Base-by-base conservation (phyloP, 2,113 vertebrate species). In the Sinocyclocheilus rhinocerous region DNA sequence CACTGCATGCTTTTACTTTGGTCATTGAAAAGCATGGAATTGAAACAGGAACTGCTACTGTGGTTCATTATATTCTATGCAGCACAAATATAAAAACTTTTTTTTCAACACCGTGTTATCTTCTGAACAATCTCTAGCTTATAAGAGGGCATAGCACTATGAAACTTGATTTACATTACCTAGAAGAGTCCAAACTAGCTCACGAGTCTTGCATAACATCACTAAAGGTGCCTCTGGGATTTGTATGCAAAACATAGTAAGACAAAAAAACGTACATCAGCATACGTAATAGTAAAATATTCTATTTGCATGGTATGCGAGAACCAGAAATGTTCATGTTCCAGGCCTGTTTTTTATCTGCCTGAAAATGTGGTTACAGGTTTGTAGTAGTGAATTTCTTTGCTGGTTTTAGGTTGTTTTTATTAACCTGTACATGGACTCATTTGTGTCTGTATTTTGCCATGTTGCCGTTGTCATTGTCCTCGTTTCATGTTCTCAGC, bases 221-320 rank as follows among this genome's bases (percentile, higher is more conserved):
- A 16, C 48, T 77, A 18, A 77, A 1, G 29, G 29, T 33, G 36
- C 78, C 11, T 61, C 20, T 63, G n/a, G 2, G 2, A 45, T 80
- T 45, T 80, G 22, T 63, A 80, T 39, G 78, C 57, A 80, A 80
- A 80, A 16, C 57, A 61, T 11, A 12, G 33, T n/a, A 15, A 48
- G 6, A 22, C 2, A 39, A 70, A 70, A 70, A 6, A 63, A 63
- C 57, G 12, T 20, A 33, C 26, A 26, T 10, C 29, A 61, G 77
- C 2, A 1, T 42, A 80, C 4, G 26, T 15, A 61, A 61, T 80
- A 80, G 78, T 80, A 63, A 80, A 63, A 63, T 80, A 4, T 24
- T n/a, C 2, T 2, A 80, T 80, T 80, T 63, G 78, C 78, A 80
- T 80, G 36, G 13, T 63, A 2, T 59, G 18, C 36, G 15, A 59